These are phyloP conservation scores for Microplitis deprimator DNA, from an alignment of 2,888 invertebrate species.

Conservation along the genomic window DNA sequence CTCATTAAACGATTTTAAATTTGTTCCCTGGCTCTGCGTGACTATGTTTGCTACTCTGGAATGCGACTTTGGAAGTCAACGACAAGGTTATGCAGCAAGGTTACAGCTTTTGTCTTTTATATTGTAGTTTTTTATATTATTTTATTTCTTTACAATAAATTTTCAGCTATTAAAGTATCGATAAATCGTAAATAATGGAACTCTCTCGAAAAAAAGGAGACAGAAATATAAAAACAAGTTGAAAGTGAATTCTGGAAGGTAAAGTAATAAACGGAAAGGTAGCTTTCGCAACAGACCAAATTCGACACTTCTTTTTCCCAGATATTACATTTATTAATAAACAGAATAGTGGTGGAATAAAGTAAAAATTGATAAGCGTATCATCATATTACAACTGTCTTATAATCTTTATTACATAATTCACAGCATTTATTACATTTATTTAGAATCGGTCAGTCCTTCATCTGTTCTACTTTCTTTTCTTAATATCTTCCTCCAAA, in stretches of 20 bases:
- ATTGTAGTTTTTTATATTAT: conserved; percentile 7
- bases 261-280: conserved; percentile 1
- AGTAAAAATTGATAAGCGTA: not conserved
- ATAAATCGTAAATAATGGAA: not conserved
- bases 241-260: conserved; percentile 26
- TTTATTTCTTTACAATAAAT: not conserved
- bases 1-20: conserved; percentile 10
- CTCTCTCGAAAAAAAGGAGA: not conserved
- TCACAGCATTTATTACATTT: not conserved
- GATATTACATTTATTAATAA: not conserved
- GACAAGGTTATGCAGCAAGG: conserved; percentile 68
- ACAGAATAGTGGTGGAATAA: not conserved
- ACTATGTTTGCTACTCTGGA: conserved; percentile 22
- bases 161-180: not conserved
- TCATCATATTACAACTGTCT: not conserved
- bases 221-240: conserved; percentile 10
- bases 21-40: conserved; percentile 39
- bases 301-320: not conserved
- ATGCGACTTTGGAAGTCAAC: conserved; percentile 23
- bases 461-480: not conserved
- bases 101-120: conserved; percentile 48
- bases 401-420: conserved; percentile 3
- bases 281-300: conserved; percentile 4
- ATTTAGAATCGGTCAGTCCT: not conserved
- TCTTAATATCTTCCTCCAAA: not conserved